phyloP scores from a whole-genome alignment of 1,140 invertebrate genomes.

The Saccostrea echinata region DNA sequence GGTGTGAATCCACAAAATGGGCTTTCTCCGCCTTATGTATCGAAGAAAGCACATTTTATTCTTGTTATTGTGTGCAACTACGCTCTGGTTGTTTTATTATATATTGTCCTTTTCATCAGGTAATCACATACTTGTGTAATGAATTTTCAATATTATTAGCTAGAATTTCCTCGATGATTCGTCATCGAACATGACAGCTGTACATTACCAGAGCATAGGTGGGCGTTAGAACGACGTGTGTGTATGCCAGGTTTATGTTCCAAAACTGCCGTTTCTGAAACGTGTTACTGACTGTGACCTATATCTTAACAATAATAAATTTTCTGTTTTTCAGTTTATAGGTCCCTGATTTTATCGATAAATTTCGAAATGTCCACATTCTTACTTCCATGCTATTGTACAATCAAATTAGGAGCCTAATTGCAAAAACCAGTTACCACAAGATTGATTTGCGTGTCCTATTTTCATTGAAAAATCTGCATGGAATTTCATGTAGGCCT shows the following conservation, averaged over 20 bases:
- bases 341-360: too few relatives aligned
- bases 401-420: too few relatives aligned
- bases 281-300: too few relatives aligned
- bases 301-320: too few relatives aligned
- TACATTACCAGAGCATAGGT: background rate
- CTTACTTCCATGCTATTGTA: too few relatives aligned
- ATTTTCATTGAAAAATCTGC: too few relatives aligned
- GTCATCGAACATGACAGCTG: background rate
- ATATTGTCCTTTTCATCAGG: constrained; percentile 19
- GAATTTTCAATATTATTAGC: background rate
- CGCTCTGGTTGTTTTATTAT: background rate
- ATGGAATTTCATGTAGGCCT: too few relatives aligned
- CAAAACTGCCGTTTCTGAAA: too few relatives aligned
- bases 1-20: background rate
- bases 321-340: too few relatives aligned
- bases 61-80: constrained; percentile 10
- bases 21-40: constrained; percentile 10
- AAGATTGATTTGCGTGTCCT: too few relatives aligned
- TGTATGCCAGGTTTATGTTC: background rate
- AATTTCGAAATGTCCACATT: too few relatives aligned
- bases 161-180: constrained; percentile 20
- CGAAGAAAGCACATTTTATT: constrained; percentile 7
- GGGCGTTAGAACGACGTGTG: background rate
- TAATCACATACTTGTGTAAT: background rate
- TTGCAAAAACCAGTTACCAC: too few relatives aligned